These are phyloP conservation scores for Etheostoma nigrum DNA, from an alignment of 2,797 vertebrate genomes.

Conservation along the genomic window DNA sequence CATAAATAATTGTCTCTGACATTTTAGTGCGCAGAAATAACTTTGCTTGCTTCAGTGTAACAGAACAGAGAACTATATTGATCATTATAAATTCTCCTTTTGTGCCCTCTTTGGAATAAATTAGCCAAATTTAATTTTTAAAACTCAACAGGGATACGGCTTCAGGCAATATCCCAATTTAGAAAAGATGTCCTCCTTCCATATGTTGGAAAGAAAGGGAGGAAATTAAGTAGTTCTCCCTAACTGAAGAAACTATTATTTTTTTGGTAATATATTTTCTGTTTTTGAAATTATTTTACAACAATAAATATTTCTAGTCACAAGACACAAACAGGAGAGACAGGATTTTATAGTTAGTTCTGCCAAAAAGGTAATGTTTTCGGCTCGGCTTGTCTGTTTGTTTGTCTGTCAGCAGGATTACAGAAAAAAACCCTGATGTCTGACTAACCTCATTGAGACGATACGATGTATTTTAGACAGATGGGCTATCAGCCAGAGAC, in stretches of 20 bases:
- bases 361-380: too few relatives aligned
- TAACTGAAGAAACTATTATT: background rate
- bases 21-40: constrained; percentile 53
- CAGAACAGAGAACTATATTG: constrained; percentile 49
- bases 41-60: constrained; percentile 49
- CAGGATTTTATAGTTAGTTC: too few relatives aligned
- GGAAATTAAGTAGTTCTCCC: constrained; percentile 21
- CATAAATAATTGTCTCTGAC: constrained; percentile 54
- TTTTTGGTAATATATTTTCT: too few relatives aligned
- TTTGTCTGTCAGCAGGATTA: too few relatives aligned
- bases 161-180: constrained; percentile 54
- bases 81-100: constrained; percentile 65
- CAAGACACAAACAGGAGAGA: too few relatives aligned
- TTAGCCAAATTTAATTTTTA: constrained; percentile 47
- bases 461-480: background rate
- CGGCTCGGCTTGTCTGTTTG: too few relatives aligned
- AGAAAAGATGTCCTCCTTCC: constrained; percentile 56
- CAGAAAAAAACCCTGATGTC: background rate
- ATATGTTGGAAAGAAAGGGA: constrained; percentile 44
- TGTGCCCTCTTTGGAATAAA: constrained; percentile 64
- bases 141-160: constrained; percentile 52
- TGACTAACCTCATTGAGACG: background rate
- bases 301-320: too few relatives aligned
- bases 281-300: too few relatives aligned
- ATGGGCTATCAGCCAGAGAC: background rate